Evolutionary conservation across 2,797 vertebrate genomes (phyloP), one percentile per base, ranked within the genome.

Genomic region (Passerculus sandwichensis): DNA sequence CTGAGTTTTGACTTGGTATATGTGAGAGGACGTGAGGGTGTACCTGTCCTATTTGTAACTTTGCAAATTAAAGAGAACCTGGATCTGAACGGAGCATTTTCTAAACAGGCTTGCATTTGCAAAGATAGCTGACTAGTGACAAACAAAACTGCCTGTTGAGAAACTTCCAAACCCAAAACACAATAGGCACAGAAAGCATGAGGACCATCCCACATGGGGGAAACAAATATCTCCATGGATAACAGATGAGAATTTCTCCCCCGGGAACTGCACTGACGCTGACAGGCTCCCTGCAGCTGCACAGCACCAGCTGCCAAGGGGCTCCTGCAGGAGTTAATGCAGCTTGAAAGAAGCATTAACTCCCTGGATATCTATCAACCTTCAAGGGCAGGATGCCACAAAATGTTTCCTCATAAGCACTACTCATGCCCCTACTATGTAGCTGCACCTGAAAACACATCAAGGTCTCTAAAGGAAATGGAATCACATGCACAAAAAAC

Each of bases 321-420:
- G 76, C 85, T 80, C 64, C 89, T 89, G 84, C 86, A 94, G 84
- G 91, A 94, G 84, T 94, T 95, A 93, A 88, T 67, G 74, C 89
- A 93, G 87, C 95, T 93, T 92, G 84, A 81, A 91, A 92, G 89
- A 72, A 77, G 66, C 62, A 57, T 91, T 88, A 88, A 72, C 47
- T 93, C 80, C 72, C 69, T 56, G 71, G 66, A 23, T 89, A 87
- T 54, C 83, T 59, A 83, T 85, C 47, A 62, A 36, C 53, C 45
- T 74, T 61, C 66, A 76, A 83, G 82, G 85, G 77, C 85, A 92
- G 48, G 59, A 56, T 80, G 85, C 76, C 50, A 67, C 51, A 57
- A 45, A 13, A 26, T 29, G 25, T 80, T 87, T 92, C 56, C 50
- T 70, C 54, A 34, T 42, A 75, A 93, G 70, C 44, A 27, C 38